Percentiles rank a stretch among this genome's conserved stretches.
Conservation (phyloP, 2,797 vertebrate genomes). For the Mallotus villosus region DNA sequence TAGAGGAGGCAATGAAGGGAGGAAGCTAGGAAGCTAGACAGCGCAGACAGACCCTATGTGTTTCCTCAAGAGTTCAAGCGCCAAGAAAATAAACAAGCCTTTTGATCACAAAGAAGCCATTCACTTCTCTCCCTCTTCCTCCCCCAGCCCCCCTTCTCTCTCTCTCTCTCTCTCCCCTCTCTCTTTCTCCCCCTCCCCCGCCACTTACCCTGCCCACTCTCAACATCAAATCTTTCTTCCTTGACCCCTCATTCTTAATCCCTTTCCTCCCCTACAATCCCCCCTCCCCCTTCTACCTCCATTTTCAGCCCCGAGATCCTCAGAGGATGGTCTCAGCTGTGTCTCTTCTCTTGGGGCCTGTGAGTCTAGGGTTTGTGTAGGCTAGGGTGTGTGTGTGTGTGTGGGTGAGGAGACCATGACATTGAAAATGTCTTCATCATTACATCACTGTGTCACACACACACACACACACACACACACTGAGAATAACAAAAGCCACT, state of each 20-base stretch:
- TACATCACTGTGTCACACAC: constrained; percentile 45
- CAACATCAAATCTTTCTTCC: constrained; percentile 23
- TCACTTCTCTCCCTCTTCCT: constrained; percentile 58
- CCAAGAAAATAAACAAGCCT: constrained; percentile 82
- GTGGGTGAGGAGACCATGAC: constrained; percentile 42
- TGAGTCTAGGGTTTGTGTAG: not conserved
- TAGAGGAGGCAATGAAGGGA: constrained; percentile 18
- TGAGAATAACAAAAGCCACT: not conserved
- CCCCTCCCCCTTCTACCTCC: constrained; percentile 30
- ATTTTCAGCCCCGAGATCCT: constrained; percentile 31
- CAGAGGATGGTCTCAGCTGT: not conserved
- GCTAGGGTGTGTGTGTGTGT: not conserved
- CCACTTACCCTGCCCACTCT: constrained; percentile 22
- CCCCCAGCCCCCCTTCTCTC: constrained; percentile 31
- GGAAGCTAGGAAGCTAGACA: constrained; percentile 46
- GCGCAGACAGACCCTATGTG: constrained; percentile 68
- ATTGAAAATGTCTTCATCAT: constrained; percentile 64
- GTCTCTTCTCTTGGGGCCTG: constrained; percentile 12
- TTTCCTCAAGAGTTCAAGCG: constrained; percentile 77
- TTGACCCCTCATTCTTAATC: constrained; percentile 39
- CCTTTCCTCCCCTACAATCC: not conserved
- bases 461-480: not conserved
- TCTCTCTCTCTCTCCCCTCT: not conserved
- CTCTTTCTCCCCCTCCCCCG: not conserved
- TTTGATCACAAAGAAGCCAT: constrained; percentile 82